Evolutionary conservation across 1,140 invertebrate genomes (phyloP).

Genomic region (Cotesia chilonis): DNA sequence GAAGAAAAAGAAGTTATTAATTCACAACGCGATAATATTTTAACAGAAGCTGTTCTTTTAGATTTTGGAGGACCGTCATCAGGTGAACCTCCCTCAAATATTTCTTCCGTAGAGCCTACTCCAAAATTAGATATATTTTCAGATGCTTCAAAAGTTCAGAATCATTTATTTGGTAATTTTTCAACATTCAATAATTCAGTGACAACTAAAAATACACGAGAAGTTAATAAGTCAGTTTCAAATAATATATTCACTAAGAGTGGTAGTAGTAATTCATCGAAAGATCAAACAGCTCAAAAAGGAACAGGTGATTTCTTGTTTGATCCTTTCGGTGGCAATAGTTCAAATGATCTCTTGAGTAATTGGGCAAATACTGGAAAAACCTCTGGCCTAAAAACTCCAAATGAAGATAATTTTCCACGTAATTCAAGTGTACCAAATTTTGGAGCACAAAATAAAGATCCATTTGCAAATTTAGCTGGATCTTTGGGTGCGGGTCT

Average conservation of each 20-base stretch:
- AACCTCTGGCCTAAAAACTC: slow-evolving; percentile 37
- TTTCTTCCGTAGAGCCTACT: slow-evolving; percentile 33
- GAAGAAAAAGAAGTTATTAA: slow-evolving; percentile 13
- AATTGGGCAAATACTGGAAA: slow-evolving; percentile 46
- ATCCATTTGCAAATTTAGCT: slow-evolving; percentile 69
- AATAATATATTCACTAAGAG: slow-evolving; percentile 51
- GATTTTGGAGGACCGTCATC: slow-evolving; percentile 57
- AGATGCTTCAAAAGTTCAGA: slow-evolving; percentile 50
- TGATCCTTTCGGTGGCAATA: slow-evolving; percentile 53
- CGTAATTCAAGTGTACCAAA: slow-evolving; percentile 71
- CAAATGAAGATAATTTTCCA: slow-evolving; percentile 64
- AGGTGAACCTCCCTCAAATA: slow-evolving; percentile 21
- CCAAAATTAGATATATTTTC: slow-evolving; percentile 58
- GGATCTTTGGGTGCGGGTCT: slow-evolving; percentile 57
- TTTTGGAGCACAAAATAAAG: slow-evolving; percentile 64
- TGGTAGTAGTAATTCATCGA: slow-evolving; percentile 33
- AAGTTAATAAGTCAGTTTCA: slow-evolving; percentile 37
- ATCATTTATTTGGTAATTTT: slow-evolving; percentile 73
- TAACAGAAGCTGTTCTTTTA: slow-evolving; percentile 63
- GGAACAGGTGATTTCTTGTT: slow-evolving; percentile 52
- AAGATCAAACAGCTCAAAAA: slow-evolving; percentile 20
- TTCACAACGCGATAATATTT: slow-evolving; percentile 31
- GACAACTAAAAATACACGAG: slow-evolving; percentile 42
- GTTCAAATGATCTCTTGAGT: slow-evolving; percentile 51
- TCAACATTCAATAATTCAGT: slow-evolving; percentile 52